Conservation (phyloP, 2,888 invertebrate species). For the Limnephilus auricula region DNA sequence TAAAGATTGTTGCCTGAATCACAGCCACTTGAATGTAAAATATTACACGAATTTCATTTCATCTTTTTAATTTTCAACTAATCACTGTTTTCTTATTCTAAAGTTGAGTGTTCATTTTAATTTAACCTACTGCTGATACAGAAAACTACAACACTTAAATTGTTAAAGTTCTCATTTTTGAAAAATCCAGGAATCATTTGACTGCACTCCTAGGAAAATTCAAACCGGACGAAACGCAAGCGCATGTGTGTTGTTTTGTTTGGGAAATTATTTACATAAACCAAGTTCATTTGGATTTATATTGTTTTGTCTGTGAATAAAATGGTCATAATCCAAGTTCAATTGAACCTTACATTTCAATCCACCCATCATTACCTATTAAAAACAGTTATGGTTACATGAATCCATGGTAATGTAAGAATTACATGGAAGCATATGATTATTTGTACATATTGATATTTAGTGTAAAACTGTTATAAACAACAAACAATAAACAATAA, state of each 20-base stretch:
- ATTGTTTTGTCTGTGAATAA: not conserved
- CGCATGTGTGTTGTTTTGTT: not conserved
- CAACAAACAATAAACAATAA: no score
- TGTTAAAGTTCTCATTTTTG: not conserved
- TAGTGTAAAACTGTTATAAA: no score
- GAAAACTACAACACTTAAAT: not conserved
- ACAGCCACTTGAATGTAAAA: constrained; percentile 32
- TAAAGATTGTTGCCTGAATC: constrained; percentile 30
- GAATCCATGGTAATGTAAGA: not conserved
- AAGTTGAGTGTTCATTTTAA: not conserved
- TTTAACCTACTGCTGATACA: not conserved
- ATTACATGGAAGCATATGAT: not conserved
- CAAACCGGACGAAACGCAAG: not conserved
- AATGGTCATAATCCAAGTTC: not conserved
- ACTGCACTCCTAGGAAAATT: not conserved
- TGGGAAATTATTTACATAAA: not conserved
- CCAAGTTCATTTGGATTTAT: not conserved
- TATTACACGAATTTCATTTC: not conserved
- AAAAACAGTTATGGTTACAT: not conserved
- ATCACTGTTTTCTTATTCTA: not conserved
- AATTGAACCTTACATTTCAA: not conserved
- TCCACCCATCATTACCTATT: not conserved
- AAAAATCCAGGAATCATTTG: not conserved
- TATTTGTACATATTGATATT: not conserved
- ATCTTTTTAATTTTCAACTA: not conserved